Conservation (phyloP, 2,888 invertebrate species). For the Erpobdella octoculata region DNA sequence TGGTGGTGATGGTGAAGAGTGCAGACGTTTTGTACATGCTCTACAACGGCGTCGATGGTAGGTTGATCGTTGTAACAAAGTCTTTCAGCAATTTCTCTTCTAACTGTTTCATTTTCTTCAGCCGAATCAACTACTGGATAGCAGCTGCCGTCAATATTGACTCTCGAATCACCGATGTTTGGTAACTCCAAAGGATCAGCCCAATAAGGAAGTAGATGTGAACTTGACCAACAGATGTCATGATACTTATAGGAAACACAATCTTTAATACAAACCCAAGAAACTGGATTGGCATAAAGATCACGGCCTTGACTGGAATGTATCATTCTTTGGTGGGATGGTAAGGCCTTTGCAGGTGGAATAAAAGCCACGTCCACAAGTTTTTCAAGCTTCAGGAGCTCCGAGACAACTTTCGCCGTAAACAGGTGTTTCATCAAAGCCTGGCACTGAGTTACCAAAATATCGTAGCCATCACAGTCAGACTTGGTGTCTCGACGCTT, state of each 20-base stretch:
- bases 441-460: conserved; percentile 31
- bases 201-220: conserved; percentile 38
- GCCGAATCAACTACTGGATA: conserved; percentile 17
- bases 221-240: conserved; percentile 36
- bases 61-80: conserved; percentile 36
- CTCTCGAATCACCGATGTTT: not conserved
- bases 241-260: conserved; percentile 37
- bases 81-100: conserved; percentile 28
- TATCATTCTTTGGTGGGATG: conserved; percentile 33
- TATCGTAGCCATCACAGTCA: conserved; percentile 29
- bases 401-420: conserved; percentile 31
- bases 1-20: not conserved
- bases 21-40: conserved; percentile 35
- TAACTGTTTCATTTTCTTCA: conserved; percentile 27
- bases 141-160: conserved; percentile 34
- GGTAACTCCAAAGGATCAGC: conserved; percentile 37
- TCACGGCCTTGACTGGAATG: conserved; percentile 25
- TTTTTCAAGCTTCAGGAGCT: conserved; percentile 31
- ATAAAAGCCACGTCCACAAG: conserved; percentile 36
- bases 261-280: conserved; percentile 37
- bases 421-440: conserved; percentile 37
- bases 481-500: conserved; percentile 23
- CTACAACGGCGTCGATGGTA: conserved; percentile 32
- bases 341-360: conserved; percentile 35
- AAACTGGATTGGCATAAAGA: not conserved